phyloP scores from a whole-genome alignment of 2,797 vertebrate genomes.

The Pseudomugil tenellus region DNA sequence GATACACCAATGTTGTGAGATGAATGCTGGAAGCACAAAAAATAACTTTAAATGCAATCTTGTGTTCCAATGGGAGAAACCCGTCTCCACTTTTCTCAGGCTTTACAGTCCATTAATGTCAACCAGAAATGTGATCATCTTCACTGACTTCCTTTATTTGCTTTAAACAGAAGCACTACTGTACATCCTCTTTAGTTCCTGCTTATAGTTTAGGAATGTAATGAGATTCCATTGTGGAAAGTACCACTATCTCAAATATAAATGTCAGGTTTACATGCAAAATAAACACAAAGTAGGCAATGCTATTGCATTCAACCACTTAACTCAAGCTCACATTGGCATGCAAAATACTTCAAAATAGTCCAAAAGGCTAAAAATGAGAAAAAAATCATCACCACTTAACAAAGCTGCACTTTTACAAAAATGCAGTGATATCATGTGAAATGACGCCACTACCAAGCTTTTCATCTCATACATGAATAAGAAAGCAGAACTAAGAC shows the following conservation, averaged over 20 bases:
- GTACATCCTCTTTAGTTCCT: slow-evolving; percentile 30
- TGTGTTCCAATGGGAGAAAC: slow-evolving; percentile 28
- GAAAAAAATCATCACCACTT: not conserved
- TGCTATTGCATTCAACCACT: slow-evolving; percentile 1
- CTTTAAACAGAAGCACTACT: slow-evolving; percentile 56
- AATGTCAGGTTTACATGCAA: slow-evolving; percentile 10
- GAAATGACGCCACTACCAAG: slow-evolving; percentile 32
- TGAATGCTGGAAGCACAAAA: slow-evolving; percentile 1
- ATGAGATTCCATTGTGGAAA: slow-evolving; percentile 38
- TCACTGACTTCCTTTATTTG: slow-evolving; percentile 47
- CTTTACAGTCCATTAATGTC: slow-evolving; percentile 55
- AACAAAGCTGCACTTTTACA: no score
- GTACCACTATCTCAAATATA: slow-evolving; percentile 17
- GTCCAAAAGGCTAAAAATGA: slow-evolving; percentile 1
- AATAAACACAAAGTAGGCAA: slow-evolving; percentile 4
- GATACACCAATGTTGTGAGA: slow-evolving; percentile 17
- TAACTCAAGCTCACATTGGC: not conserved
- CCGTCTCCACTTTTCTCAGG: slow-evolving; percentile 18
- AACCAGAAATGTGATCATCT: slow-evolving; percentile 55
- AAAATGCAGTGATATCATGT: slow-evolving; percentile 29
- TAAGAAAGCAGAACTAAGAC: no score
- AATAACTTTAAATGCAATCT: slow-evolving; percentile 29
- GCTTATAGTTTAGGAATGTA: slow-evolving; percentile 39
- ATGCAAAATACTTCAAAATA: not conserved
- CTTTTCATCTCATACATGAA: slow-evolving; percentile 50